Conservation (phyloP, 2,888 invertebrate genomes). For the Tupiocoris notatus region DNA sequence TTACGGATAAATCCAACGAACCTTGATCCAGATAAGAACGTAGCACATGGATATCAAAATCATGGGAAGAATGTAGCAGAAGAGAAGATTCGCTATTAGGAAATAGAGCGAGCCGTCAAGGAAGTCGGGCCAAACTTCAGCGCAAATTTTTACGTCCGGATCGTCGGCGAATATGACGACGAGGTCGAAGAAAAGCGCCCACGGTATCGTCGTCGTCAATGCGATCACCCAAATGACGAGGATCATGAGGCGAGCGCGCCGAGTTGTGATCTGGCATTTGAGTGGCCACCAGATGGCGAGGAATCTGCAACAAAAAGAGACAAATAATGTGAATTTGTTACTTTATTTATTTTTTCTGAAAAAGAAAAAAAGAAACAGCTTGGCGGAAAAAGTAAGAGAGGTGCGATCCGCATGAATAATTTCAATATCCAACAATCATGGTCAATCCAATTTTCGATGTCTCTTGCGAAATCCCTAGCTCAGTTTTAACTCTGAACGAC, state of each 20-base stretch:
- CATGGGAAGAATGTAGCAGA: slow-evolving; percentile 89
- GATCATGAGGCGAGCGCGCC: slow-evolving; percentile 83
- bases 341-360: background rate
- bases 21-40: slow-evolving; percentile 83
- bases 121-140: slow-evolving; percentile 75
- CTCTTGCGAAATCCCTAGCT: too few species aligned
- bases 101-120: slow-evolving; percentile 82
- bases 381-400: too few species aligned
- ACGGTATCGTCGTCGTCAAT: slow-evolving; percentile 79
- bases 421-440: too few species aligned
- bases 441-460: too few species aligned
- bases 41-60: slow-evolving; percentile 88
- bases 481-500: too few species aligned
- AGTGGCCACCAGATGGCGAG: slow-evolving; percentile 94
- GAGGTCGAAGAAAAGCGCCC: slow-evolving; percentile 86
- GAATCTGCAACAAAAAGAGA: slow-evolving; percentile 79
- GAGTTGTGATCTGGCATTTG: slow-evolving; percentile 85
- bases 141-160: slow-evolving; percentile 61
- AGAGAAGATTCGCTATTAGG: slow-evolving; percentile 80
- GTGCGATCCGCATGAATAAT: too few species aligned
- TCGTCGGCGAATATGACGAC: slow-evolving; percentile 71
- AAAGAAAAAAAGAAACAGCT: background rate
- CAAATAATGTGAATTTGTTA: slow-evolving; percentile 39
- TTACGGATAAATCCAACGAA: too few species aligned
- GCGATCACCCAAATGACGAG: slow-evolving; percentile 87